Evolutionary conservation across 2,113 vertebrate genomes (phyloP).

Genomic region (Potamarius usumacintae): DNA sequence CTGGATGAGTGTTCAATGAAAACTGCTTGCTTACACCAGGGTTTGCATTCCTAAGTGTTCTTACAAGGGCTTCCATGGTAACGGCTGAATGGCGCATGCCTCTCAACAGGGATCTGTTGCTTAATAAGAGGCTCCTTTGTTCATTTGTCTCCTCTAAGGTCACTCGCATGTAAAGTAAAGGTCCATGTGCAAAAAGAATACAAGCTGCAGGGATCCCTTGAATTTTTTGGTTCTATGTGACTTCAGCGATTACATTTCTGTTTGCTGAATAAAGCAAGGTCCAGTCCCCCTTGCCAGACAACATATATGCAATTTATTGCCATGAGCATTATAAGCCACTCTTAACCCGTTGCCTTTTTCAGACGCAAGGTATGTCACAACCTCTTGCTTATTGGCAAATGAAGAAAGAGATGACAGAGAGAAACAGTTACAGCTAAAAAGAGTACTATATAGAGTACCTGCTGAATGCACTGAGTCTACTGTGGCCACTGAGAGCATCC

Average conservation of each 20-base stretch:
- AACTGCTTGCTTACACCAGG: constrained; percentile 66
- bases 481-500: constrained; percentile 4
- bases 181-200: neutral
- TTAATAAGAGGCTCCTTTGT: constrained; percentile 65
- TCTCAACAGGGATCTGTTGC: constrained; percentile 80
- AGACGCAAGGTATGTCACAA: constrained; percentile 35
- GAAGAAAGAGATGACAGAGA: constrained; percentile 14
- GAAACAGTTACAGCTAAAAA: constrained; percentile 28
- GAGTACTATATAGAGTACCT: constrained; percentile 18
- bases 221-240: constrained; percentile 4
- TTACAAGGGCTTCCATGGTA: constrained; percentile 78
- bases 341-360: constrained; percentile 58
- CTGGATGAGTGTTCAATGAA: constrained; percentile 44
- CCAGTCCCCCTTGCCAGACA: constrained; percentile 31
- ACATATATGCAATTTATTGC: constrained; percentile 50
- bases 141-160: constrained; percentile 58
- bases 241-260: constrained; percentile 28
- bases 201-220: constrained; percentile 14
- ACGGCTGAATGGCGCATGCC: constrained; percentile 75
- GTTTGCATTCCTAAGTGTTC: constrained; percentile 69
- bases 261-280: constrained; percentile 27
- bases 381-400: constrained; percentile 36
- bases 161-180: constrained; percentile 29
- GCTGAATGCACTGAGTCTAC: constrained; percentile 6
- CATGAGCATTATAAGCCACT: constrained; percentile 47